These are phyloP conservation scores for Chorisops tibialis DNA, from an alignment of 2,888 invertebrate genomes.

Conservation along the genomic window DNA sequence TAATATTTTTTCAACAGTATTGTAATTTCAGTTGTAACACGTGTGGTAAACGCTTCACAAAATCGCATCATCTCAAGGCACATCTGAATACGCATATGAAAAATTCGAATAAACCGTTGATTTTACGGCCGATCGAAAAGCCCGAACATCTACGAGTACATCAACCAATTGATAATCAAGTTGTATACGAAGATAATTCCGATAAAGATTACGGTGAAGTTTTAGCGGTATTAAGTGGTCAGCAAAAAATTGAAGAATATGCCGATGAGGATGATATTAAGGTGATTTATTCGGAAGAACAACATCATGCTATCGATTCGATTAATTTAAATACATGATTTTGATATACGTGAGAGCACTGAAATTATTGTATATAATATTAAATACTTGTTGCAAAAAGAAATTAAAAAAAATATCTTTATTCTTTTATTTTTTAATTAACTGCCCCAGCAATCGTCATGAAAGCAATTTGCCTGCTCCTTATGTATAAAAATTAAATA, in stretches of 20 bases:
- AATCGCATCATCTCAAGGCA: slow-evolving; percentile 49
- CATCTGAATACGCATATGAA: slow-evolving; percentile 40
- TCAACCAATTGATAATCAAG: not conserved
- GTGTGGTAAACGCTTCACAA: slow-evolving; percentile 47
- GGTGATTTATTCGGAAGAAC: slow-evolving; percentile 15
- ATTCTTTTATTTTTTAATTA: too few species aligned
- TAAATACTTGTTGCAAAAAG: too few species aligned
- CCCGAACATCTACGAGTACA: not conserved
- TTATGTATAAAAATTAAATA: too few species aligned
- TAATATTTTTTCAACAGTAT: not conserved
- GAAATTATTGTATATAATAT: too few species aligned
- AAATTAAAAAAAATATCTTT: too few species aligned
- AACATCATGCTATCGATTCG: slow-evolving; percentile 20
- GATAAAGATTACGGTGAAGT: slow-evolving; percentile 28
- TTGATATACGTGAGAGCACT: too few species aligned
- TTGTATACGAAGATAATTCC: not conserved
- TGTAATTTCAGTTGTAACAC: slow-evolving; percentile 41
- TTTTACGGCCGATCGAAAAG: not conserved
- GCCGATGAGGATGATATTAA: slow-evolving; percentile 13
- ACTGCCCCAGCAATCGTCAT: too few species aligned
- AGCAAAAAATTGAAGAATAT: slow-evolving; percentile 26
- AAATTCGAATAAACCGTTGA: slow-evolving; percentile 14
- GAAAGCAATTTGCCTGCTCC: too few species aligned
- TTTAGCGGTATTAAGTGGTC: slow-evolving; percentile 26
- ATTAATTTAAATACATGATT: slow-evolving; percentile 16